Base-by-base conservation (phyloP, 1,140 invertebrate species). In the Pararge aegeria region DNA sequence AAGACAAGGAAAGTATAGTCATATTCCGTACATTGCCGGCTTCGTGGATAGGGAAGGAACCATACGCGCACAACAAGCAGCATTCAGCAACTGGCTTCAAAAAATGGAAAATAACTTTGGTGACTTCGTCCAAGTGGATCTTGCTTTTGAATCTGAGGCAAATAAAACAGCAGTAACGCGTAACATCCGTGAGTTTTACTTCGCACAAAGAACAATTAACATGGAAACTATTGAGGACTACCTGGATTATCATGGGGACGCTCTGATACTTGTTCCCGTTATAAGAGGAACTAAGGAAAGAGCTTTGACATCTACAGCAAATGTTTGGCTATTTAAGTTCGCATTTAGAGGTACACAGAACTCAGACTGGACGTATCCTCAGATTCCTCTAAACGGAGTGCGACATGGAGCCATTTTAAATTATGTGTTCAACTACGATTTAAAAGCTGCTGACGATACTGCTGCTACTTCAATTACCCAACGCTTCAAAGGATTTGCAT, bases 1-100 rank as follows among this genome's bases (percentile, higher is more conserved):
- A 2, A 72, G 68, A 52, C 70, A 72, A 40, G 81, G 78, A 2
- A 85, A 81, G 20, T 87, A 81, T 40, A 75, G 44, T 18, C 67
- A 84, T n/a, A 66, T 89, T 4, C 84, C 86, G 4, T 82, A 79
- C 37, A 75, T 89, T 2, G 66, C 71, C 61, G 80, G 73, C 12
- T 82, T 77, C 24, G 78, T 74, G 1, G 73, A 82, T n/a, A 75
- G 66, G 50, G 87, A 89, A 75, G 84, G 83, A 2, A 82, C 84
- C 1, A 9, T 87, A 27, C 70, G 77, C 59, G 78, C 80, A n/a
- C 37, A 48, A 24, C 51, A 87, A 57, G 80, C 71, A 7, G 63
- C 62, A 9, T 60, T 65, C 9, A 55, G 51, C 7, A 48, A 66
- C 6, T 87, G 83, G 87, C 51, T 85, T 5, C 18, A 60, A 1